phyloP scores from a whole-genome alignment of 2,113 vertebrate genomes.

The Damaliscus lunatus region DNA sequence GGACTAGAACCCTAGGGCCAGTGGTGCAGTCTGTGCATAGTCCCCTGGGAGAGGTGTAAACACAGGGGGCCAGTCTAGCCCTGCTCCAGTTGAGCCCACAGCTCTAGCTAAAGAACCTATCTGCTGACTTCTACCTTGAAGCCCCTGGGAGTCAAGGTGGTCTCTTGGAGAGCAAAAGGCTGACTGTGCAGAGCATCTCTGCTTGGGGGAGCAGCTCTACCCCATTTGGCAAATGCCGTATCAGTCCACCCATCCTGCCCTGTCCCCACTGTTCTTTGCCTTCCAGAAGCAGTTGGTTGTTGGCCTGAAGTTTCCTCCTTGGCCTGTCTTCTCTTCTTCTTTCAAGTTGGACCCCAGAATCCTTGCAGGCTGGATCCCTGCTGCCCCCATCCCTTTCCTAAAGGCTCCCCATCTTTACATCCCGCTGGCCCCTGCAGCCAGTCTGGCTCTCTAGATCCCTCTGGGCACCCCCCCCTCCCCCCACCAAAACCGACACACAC shows the following conservation, averaged over 20 bases:
- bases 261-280: neutral
- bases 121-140: neutral
- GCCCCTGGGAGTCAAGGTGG: neutral
- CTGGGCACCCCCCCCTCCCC: no score
- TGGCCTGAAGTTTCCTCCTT: neutral
- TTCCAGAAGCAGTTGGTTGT: neutral
- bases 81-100: neutral
- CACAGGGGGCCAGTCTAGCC: no score
- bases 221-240: neutral
- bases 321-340: neutral
- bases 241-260: neutral
- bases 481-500: accelerated
- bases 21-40: no score
- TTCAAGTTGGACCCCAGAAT: neutral
- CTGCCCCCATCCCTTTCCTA: neutral
- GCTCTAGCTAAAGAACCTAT: neutral
- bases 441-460: neutral
- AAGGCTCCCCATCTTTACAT: neutral
- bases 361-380: neutral
- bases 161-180: neutral
- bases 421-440: neutral
- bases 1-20: neutral
- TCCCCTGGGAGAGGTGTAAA: neutral
- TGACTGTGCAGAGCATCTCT: neutral
- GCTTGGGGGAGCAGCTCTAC: neutral